Evolutionary conservation across 2,797 vertebrate genomes (phyloP).

Genomic region (Tragelaphus eurycerus): DNA sequence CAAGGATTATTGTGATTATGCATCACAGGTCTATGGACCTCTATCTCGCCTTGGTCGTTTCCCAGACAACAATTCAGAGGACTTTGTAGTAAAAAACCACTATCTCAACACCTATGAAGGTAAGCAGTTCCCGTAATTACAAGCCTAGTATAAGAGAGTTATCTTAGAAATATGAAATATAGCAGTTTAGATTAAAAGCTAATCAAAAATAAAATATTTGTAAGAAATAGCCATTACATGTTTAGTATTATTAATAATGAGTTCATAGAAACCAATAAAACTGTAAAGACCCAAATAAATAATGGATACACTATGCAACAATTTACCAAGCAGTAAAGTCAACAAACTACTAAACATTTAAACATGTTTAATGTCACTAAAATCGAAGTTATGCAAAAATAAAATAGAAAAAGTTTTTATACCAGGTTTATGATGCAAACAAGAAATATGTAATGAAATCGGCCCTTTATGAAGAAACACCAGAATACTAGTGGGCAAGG

Average conservation of each 20-base stretch:
- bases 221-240: not conserved
- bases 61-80: conserved; percentile 80
- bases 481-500: not conserved
- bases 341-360: not conserved
- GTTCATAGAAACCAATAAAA: conserved; percentile 26
- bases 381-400: not conserved
- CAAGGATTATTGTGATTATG: conserved; percentile 83
- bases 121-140: conserved; percentile 73
- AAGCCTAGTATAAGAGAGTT: not conserved
- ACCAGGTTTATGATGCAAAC: not conserved
- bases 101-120: conserved; percentile 91
- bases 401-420: not conserved
- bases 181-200: conserved; percentile 19
- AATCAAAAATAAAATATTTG: conserved; percentile 30
- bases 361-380: not conserved
- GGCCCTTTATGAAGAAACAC: not conserved
- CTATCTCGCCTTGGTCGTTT: conserved; percentile 80
- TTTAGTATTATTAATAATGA: not conserved
- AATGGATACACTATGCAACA: not conserved
- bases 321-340: not conserved
- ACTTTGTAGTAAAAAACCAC: conserved; percentile 81
- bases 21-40: conserved; percentile 83
- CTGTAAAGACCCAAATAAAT: not conserved
- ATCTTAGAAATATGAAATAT: not conserved
- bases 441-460: not conserved